Evolutionary conservation across 2,113 vertebrate genomes (phyloP).

Genomic region (Fukomys damarensis): DNA sequence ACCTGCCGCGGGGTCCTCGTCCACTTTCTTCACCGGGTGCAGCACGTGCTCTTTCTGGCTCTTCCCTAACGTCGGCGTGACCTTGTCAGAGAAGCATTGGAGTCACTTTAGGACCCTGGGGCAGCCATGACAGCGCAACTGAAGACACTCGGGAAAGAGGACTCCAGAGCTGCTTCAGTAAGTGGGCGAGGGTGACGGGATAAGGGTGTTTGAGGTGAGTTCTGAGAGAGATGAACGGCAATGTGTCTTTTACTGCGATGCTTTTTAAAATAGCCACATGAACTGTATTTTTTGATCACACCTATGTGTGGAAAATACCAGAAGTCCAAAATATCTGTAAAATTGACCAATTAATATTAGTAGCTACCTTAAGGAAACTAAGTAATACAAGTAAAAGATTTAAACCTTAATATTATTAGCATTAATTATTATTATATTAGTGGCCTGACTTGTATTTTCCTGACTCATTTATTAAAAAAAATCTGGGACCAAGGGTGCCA

Average conservation of each 20-base stretch:
- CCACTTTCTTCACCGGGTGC: neutral
- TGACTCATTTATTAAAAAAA: neutral
- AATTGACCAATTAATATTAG: neutral
- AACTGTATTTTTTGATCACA: neutral
- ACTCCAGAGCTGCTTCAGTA: neutral
- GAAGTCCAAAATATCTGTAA: neutral
- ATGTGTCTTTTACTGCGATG: neutral
- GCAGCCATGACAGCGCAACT: neutral
- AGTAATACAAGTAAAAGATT: neutral
- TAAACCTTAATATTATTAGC: neutral
- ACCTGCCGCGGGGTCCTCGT: neutral
- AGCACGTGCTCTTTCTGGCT: neutral
- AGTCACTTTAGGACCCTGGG: neutral
- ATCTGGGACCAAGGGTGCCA: neutral
- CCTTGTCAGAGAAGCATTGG: neutral
- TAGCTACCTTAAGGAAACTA: neutral
- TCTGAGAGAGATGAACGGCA: neutral
- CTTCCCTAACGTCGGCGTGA: neutral
- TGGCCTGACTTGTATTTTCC: neutral
- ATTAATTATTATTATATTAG: neutral
- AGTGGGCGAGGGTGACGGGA: neutral
- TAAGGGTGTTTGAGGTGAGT: neutral
- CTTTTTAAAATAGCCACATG: neutral
- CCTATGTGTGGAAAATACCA: neutral
- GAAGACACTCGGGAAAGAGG: neutral